phyloP scores from a whole-genome alignment of 2,113 vertebrate genomes.

The Columba livia region DNA sequence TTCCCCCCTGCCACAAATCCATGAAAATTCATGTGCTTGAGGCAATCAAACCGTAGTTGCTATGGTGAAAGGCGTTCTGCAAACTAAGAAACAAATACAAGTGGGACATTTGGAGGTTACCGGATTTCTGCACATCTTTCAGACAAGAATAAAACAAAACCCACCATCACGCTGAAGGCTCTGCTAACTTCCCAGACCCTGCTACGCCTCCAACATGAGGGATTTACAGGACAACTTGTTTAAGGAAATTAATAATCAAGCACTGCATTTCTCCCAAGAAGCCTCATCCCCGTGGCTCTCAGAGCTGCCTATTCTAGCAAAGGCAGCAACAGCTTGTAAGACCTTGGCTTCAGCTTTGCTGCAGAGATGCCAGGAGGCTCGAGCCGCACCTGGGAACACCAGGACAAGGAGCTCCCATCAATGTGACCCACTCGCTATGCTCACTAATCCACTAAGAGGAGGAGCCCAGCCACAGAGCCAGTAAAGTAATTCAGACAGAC shows the following conservation, averaged over 20 bases:
- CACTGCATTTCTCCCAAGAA: neutral
- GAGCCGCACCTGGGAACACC: fast-evolving
- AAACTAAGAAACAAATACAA: conserved; percentile 65
- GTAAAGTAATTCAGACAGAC: neutral
- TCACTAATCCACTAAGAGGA: neutral
- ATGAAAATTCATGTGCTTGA: conserved; percentile 45
- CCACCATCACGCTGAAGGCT: neutral
- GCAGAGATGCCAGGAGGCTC: neutral
- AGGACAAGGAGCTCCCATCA: neutral
- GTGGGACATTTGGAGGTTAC: conserved; percentile 62
- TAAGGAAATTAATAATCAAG: neutral
- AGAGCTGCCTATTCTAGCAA: neutral
- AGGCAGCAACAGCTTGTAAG: neutral
- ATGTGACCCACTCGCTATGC: neutral
- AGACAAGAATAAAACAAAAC: neutral
- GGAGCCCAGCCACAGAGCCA: neutral
- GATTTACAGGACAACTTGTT: neutral
- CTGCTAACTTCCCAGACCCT: neutral
- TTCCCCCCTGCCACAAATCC: neutral
- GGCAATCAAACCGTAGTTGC: conserved; percentile 56
- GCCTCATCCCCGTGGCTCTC: neutral
- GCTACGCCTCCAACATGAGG: neutral
- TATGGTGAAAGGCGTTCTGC: conserved; percentile 62
- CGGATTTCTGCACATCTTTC: conserved; percentile 10
- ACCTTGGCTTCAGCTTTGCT: neutral